Evolutionary conservation across 2,888 invertebrate species (phyloP).

Genomic region (Phyllotreta striolata): DNA sequence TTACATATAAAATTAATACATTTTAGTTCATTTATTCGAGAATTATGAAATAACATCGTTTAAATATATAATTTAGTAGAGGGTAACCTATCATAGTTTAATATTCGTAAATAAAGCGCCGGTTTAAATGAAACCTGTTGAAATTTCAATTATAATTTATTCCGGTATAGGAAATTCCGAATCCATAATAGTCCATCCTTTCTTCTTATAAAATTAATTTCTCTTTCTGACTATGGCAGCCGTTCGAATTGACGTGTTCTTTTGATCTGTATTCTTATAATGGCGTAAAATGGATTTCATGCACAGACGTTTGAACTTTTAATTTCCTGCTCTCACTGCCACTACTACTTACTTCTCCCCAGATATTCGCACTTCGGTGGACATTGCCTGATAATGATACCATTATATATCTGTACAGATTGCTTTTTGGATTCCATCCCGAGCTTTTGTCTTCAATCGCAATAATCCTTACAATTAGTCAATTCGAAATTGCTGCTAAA

Average conservation of each 20-base stretch:
- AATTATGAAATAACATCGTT: no score
- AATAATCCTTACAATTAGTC: conserved; percentile 10
- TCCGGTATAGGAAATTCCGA: no score
- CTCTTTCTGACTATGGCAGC: conserved; percentile 29
- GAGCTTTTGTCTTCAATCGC: background rate
- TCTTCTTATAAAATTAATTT: conserved; percentile 35
- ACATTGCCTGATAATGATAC: conserved; percentile 36
- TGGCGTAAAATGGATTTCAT: conserved; percentile 48
- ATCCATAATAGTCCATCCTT: background rate
- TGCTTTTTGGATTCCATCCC: conserved; percentile 12
- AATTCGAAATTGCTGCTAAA: no score
- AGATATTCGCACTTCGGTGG: conserved; percentile 36
- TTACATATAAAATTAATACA: no score
- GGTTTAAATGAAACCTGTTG: no score
- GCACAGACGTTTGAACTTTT: conserved; percentile 55
- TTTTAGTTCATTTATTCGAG: no score
- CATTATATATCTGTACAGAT: conserved; percentile 33
- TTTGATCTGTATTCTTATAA: conserved; percentile 47
- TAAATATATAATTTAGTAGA: no score
- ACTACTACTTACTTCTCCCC: conserved; percentile 35
- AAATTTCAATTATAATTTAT: no score
- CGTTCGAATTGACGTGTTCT: conserved; percentile 38
- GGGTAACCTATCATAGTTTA: no score
- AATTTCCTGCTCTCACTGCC: conserved; percentile 55
- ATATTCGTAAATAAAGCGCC: no score